Conservation (phyloP, 2,797 vertebrate genomes). For the Phrynocephalus forsythii region DNA sequence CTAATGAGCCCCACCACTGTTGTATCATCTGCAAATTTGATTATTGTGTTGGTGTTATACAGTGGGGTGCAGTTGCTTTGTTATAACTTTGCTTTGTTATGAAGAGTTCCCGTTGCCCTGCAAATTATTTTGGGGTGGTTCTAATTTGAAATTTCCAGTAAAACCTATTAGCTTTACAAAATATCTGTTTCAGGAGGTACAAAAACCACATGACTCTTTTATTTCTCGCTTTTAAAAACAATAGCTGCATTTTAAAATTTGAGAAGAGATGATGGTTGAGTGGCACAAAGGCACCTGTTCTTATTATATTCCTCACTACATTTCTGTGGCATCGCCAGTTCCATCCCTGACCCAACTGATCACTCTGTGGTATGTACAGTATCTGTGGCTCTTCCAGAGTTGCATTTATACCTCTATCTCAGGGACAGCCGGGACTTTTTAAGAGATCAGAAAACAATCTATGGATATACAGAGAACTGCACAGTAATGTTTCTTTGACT, state of each 20-base stretch:
- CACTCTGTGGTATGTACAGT: neutral
- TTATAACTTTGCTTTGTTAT: no score
- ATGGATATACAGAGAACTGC: neutral
- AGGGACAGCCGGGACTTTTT: neutral
- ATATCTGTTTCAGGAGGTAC: neutral
- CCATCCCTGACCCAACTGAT: neutral
- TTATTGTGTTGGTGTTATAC: no score
- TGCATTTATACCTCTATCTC: neutral
- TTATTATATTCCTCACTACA: neutral
- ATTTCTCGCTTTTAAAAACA: neutral
- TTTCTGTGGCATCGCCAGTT: neutral
- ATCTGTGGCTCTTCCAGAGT: neutral
- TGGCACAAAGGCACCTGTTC: neutral
- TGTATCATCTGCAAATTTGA: no score
- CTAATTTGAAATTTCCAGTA: neutral
- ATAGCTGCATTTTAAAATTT: neutral
- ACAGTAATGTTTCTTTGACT: slow-evolving; percentile 11
- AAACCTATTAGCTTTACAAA: neutral
- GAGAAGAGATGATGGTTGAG: neutral
- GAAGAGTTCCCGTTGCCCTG: neutral
- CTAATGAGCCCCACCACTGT: no score
- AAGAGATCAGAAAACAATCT: neutral
- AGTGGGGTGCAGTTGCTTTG: no score
- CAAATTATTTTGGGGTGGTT: neutral
- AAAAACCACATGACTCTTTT: neutral